Evolutionary conservation across 2,888 invertebrate genomes (phyloP).

Genomic region (Pheosia tremula): DNA sequence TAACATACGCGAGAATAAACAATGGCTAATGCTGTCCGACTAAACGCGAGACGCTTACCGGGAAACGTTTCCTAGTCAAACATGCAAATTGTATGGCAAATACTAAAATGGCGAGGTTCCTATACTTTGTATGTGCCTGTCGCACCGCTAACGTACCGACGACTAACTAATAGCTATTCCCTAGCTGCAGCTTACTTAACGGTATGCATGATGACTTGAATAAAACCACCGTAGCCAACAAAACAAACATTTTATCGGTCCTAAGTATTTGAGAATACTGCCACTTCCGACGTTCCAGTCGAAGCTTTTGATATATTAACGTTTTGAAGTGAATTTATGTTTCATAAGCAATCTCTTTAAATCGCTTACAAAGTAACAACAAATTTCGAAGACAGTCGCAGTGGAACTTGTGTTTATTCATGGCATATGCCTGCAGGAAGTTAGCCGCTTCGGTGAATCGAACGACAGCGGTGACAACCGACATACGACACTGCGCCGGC

Average conservation of each 20-base stretch:
- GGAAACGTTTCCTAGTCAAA: conserved; percentile 77
- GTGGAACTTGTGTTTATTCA: conserved; percentile 69
- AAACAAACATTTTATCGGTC: conserved; percentile 62
- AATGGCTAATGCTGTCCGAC: conserved; percentile 51
- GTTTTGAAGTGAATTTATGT: conserved; percentile 14
- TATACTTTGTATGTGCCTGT: conserved; percentile 61
- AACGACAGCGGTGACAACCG: conserved; percentile 51
- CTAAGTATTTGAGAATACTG: conserved; percentile 55
- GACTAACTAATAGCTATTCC: conserved; percentile 56
- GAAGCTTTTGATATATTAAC: conserved; percentile 16
- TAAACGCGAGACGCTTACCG: conserved; percentile 60
- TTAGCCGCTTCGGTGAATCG: conserved; percentile 71
- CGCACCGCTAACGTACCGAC: conserved; percentile 53
- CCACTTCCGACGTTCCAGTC: conserved; percentile 36
- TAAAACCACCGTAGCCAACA: conserved; percentile 64
- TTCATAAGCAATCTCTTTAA: not conserved
- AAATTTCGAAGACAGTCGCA: conserved; percentile 34
- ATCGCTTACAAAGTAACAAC: conserved; percentile 16
- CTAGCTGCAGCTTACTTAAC: conserved; percentile 69
- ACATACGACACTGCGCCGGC: conserved; percentile 61
- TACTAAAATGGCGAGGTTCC: conserved; percentile 65
- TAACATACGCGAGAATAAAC: conserved; percentile 52
- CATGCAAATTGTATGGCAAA: conserved; percentile 78
- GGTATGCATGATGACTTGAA: conserved; percentile 70
- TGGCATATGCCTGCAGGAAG: conserved; percentile 73